Base-by-base conservation (phyloP, 2,888 invertebrate species). In the Theretra japonica region DNA sequence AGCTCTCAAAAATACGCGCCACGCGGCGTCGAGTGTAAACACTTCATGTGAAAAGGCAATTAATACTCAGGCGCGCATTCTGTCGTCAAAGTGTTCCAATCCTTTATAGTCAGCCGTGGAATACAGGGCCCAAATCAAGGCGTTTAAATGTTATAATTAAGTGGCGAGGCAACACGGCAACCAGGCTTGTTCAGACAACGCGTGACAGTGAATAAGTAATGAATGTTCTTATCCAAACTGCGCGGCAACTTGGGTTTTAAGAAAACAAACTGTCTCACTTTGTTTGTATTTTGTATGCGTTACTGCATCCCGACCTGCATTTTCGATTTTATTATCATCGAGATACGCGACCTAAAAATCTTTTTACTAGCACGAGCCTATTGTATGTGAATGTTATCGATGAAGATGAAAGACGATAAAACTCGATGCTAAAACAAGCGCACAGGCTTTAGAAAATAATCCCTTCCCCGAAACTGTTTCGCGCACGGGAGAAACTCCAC, bases 111-210 rank as follows among this genome's bases (percentile, higher is more conserved):
- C 59, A 68, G 69, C 17, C n/a, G 71, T 57, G 19, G 68, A 72
- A 76, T 75, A 76, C 74, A 78, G 70, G 73, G 73, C 79, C 80
- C 73, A 83, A 88, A 88, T 87, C 82, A 84, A 78, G 72, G 82
- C 87, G 83, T 88, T 88, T 86, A 87, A 89, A 86, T 87, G 87
- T 88, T 85, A 83, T 88, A 90, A 90, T 89, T 87, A 88, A 89
- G 88, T 87, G 86, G 83, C 79, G 71, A 80, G 79, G 82, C 83
- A 82, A 79, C 83, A 81, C 75, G 79, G 79, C 77, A 82, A 77
- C 74, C 75, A 74, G 76, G 79, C 80, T 81, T 80, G 77, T 81
- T 83, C 80, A 85, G 84, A 86, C 81, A 79, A 79, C 83, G 87
- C 79, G 87, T 89, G 90, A 85, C 85, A 80, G 76, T 88, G 90